Base-by-base conservation (phyloP, 1,140 invertebrate genomes). In the Zaprionus inermis region DNA sequence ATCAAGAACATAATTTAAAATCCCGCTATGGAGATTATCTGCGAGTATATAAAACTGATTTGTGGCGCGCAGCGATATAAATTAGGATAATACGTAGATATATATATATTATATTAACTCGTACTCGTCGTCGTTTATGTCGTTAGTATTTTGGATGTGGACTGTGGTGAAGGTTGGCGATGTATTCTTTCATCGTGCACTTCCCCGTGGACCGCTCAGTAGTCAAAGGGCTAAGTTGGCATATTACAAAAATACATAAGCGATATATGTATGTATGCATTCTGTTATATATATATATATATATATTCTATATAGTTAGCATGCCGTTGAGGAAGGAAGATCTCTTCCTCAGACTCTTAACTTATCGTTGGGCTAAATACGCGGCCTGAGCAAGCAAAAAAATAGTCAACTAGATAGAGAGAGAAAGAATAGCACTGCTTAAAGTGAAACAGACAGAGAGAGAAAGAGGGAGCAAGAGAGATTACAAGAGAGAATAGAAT, bases 61-160 rank as follows among this genome's bases (percentile, higher is more conserved):
- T 64, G 41, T 58, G 55, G 63, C 38, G 38, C 52, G 41, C 30
- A 44, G 63, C 46, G 44, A 41, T 65, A 18, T 58, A 54, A 44
- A 34, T 54, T 67, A 56, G 57, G 51, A 61, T 69, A 73, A 73
- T 73, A 73, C 65, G 69, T 73, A 36, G 34, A 54, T 46, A 51
- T 52, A 52, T 36, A 61, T 51, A 18, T 32, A 51, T 36, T n/a
- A 54, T 30, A 54, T 22, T 20, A 49, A 49, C 44, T 49, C 44
- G 44, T 49, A 22, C 20, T 20, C 44, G 38, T 49, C 44, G 38
- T 49, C 44, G 18, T 49, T n/a, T 49, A 22, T 22, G 44, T 49
- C 18, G 18, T 4, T 22, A 22, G 44, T 49, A 49, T 10, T 49
- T 49, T 22, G 44, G 44, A 49, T 49, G 44, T 9, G 18, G 44